Base-by-base conservation (phyloP, 2,888 invertebrate species). In the Mythimna ferrago region DNA sequence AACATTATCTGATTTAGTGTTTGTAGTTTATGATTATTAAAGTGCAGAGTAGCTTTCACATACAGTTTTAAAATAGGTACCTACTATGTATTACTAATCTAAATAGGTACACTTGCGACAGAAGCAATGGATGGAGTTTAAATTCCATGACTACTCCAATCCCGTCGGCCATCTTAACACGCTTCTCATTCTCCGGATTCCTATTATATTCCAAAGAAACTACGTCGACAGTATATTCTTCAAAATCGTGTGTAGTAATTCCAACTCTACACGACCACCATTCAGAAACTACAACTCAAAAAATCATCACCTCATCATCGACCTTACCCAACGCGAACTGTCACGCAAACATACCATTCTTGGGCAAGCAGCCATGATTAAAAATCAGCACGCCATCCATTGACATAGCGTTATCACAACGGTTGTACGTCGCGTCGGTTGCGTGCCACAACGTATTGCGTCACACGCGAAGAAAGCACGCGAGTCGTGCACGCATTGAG, bases 341-440 rank as follows among this genome's bases (percentile, higher is more conserved):
- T 90, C 93, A 93, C 94, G 94, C 94, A 81, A 93, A 88, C 89
- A 90, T 91, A 91, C 92, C 92, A 91, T 92, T 90, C 86, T 85
- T 88, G 83, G 80, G 86, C 91, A 68, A 38, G 72, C 68, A 76
- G 65, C 79, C 81, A 91, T 92, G 93, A 94, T 93, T 93, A 93
- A 93, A 91, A 92, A 93, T 92, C 93, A 92, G 90, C 91, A 95
- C 95, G 95, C 95, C 83, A 95, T 93, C 91, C 95, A 95, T 96
- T 95, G 95, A 94, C 94, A 95, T 73, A 82, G 71, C 92, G 91
- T 89, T 93, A 92, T 92, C 91, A 91, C 85, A 84, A 89, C 91
- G 88, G 90, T 90, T 81, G 86, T 86, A 86, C 83, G 84, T 73
- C 84, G 88, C 83, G 84, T 73, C 84, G 88, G 82, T 95, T 90